Evolutionary conservation across 2,888 invertebrate genomes (phyloP), one percentile per base, ranked within the genome.

Genomic region (Tinea semifulvella): DNA sequence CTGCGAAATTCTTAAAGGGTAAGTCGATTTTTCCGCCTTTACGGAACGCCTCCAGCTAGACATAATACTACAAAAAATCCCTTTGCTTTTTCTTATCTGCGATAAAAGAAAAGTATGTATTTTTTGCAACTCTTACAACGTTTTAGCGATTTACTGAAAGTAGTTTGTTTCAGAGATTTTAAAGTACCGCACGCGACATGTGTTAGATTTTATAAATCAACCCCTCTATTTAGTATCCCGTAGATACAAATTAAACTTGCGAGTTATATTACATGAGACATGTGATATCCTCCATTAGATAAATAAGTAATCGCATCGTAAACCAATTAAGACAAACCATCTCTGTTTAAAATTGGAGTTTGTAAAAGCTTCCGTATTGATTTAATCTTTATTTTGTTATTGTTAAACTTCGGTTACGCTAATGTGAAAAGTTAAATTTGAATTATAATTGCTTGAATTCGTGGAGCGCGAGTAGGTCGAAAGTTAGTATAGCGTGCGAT

Each of bases 371-470:
- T 31, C 31, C 31, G 36, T 36, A 36, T 36, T 36, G 44, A 44
- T 44, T 38, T 17, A 38, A 38, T 38, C 44, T 38, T 25, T 44
- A 40, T 39, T 25, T 39, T 35, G 36, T 38, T 40, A 40, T 44
- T 25, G 27, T 44, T 16, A 38, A 36, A 19, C 45, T 28, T 28
- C 14, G 40, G 16, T 18, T 22, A 22, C 36, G 11, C 40, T 45
- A 40, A 45, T 45, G 27, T 27, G 45, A 45, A 45, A 45, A 45
- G 28, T 45, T 45, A 27, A 28, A 27, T 27, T 36, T 11, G 17
- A 28, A 28, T 39, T 28, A 45, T 45, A 45, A 45, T 40, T 40
- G 40, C 39, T 16, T 28, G 14, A 39, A 45, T 45, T 19, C 17
- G 40, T 11, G 19, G 40, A 40, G 22, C 40, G 40, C 3, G 22